phyloP scores from a whole-genome alignment of 2,888 invertebrate species.

The Phaonia tiefii region DNA sequence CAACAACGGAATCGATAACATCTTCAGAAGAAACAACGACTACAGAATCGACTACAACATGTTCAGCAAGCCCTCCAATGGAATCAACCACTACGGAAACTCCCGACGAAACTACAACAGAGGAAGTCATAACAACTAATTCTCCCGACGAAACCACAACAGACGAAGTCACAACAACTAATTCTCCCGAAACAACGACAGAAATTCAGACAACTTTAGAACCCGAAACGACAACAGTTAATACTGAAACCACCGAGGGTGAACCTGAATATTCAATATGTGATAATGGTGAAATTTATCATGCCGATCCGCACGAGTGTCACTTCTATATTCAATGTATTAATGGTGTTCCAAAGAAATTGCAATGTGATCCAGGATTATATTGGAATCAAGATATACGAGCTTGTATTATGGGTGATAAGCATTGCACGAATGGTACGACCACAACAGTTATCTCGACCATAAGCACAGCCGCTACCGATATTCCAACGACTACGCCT shows the following conservation, averaged over 20 bases:
- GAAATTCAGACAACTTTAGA: not conserved
- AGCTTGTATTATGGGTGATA: constrained; percentile 31
- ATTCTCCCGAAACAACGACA: not conserved
- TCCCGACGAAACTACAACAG: not conserved
- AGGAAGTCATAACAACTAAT: no score
- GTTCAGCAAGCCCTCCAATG: not conserved
- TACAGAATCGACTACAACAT: not conserved
- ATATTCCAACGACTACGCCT: not conserved
- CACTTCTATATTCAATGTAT: constrained; percentile 30
- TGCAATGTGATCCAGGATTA: not conserved
- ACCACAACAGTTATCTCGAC: not conserved
- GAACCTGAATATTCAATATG: not conserved
- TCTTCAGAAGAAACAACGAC: no score
- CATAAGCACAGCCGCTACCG: not conserved
- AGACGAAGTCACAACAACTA: not conserved
- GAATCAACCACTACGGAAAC: not conserved
- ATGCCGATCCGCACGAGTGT: constrained; percentile 48
- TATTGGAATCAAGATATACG: constrained; percentile 48
- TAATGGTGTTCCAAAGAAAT: constrained; percentile 29
- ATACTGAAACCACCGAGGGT: not conserved
- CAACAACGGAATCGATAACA: no score
- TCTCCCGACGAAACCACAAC: no score
- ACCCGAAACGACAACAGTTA: not conserved
- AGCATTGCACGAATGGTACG: constrained; percentile 18
- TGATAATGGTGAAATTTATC: not conserved